Conservation (phyloP, 37 sponge, comb jelly and placozoan genomes). For the Hexactinellida sp. region DNA sequence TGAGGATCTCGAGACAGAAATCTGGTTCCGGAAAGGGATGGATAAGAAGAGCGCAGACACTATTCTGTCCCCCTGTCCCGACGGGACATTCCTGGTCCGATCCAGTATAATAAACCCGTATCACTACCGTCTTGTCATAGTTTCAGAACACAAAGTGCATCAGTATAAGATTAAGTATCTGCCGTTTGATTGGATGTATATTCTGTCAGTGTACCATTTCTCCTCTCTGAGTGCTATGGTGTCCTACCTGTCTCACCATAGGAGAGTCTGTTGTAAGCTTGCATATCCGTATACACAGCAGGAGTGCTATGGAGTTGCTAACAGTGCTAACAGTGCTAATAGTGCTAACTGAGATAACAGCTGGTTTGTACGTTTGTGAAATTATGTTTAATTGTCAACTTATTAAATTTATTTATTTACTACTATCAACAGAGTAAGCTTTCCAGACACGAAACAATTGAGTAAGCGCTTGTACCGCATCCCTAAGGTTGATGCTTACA, state of each 20-base stretch:
- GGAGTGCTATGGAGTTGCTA: no score
- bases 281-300: neutral
- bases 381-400: no score
- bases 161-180: conserved; percentile 3
- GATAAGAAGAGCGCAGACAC: neutral
- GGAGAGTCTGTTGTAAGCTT: neutral
- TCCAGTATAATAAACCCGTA: neutral
- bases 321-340: no score
- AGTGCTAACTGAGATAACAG: no score
- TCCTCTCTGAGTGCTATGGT: neutral
- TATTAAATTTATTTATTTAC: no score
- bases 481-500: no score
- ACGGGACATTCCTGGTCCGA: neutral
- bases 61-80: neutral
- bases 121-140: neutral
- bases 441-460: no score
- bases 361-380: no score
- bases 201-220: neutral
- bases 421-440: no score
- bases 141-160: neutral
- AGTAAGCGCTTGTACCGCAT: no score
- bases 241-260: neutral
- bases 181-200: neutral
- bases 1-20: neutral
- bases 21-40: neutral